A percentile compares a stretch with the other conserved stretches of the same genome.
Conservation (phyloP, 2,888 invertebrate species). For the Luperina testacea region DNA sequence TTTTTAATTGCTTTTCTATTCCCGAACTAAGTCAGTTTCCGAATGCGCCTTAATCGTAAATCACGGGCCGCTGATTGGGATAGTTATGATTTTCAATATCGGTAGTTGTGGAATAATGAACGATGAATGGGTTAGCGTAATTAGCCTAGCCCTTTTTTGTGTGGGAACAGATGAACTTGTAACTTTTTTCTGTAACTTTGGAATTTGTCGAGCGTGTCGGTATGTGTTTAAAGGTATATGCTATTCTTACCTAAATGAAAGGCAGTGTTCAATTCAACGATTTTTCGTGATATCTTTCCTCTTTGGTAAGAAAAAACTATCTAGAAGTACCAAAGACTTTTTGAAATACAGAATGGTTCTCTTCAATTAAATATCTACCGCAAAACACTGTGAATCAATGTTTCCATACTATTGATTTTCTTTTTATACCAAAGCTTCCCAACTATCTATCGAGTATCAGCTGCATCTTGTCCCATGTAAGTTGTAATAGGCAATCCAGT, state of each 20-base stretch:
- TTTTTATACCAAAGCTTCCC: not conserved
- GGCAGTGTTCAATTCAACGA: not conserved
- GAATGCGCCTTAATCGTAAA: slow-evolving; percentile 58
- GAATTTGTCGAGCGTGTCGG: not conserved
- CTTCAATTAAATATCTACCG: not conserved
- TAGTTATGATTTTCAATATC: slow-evolving; percentile 35
- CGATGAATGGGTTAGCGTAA: not conserved
- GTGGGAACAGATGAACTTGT: not conserved
- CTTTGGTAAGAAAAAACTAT: not conserved
- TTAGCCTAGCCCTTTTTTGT: not conserved
- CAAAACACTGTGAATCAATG: not conserved
- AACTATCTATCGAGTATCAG: slow-evolving; percentile 30
- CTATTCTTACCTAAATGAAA: not conserved
- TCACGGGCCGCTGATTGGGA: slow-evolving; percentile 41
- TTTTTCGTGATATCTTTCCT: not conserved
- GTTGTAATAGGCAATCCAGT: slow-evolving; percentile 48
- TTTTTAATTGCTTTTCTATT: slow-evolving; percentile 85
- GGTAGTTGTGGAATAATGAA: not conserved
- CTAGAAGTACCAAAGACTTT: no score
- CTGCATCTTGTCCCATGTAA: slow-evolving; percentile 48
- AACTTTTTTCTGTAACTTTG: not conserved
- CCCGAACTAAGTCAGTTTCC: slow-evolving; percentile 73
- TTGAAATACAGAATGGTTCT: not conserved
- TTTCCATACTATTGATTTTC: slow-evolving; percentile 22
- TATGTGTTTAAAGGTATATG: no score